Conservation (phyloP, 2,113 vertebrate genomes). For the Speoplatyrhinus poulsoni region DNA sequence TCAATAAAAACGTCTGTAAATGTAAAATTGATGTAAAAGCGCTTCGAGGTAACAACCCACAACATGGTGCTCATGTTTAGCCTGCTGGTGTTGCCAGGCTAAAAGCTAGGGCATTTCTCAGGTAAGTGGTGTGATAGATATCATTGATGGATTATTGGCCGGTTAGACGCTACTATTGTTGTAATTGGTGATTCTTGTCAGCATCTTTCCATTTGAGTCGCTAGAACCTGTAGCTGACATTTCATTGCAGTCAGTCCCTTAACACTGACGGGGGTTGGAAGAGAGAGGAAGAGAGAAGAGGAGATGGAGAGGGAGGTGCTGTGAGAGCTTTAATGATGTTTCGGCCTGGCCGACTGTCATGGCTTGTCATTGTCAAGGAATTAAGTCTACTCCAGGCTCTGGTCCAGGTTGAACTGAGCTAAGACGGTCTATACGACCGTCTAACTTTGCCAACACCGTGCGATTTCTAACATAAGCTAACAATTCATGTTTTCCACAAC, state of each 20-base stretch:
- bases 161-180: slow-evolving; percentile 60
- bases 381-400: slow-evolving; percentile 14
- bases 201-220: slow-evolving; percentile 31
- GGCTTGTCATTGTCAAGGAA: slow-evolving; percentile 21
- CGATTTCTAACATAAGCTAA: too few species aligned
- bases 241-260: slow-evolving; percentile 63
- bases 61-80: too few species aligned
- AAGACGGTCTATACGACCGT: background rate
- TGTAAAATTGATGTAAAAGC: too few species aligned
- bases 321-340: slow-evolving; percentile 53
- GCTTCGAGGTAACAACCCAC: too few species aligned
- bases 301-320: slow-evolving; percentile 23
- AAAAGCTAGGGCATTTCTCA: too few species aligned
- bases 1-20: too few species aligned
- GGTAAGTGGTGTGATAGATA: too few species aligned
- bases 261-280: slow-evolving; percentile 26
- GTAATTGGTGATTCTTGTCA: slow-evolving; percentile 57
- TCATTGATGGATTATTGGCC: too few species aligned
- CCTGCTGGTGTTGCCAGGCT: too few species aligned
- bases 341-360: slow-evolving; percentile 50
- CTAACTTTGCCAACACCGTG: too few species aligned
- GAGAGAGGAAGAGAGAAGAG: background rate
- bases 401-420: slow-evolving; percentile 29
- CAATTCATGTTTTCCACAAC: too few species aligned
- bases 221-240: slow-evolving; percentile 60